Base-by-base conservation (phyloP, 1,140 invertebrate species). In the Drosophila pseudoobscura region DNA sequence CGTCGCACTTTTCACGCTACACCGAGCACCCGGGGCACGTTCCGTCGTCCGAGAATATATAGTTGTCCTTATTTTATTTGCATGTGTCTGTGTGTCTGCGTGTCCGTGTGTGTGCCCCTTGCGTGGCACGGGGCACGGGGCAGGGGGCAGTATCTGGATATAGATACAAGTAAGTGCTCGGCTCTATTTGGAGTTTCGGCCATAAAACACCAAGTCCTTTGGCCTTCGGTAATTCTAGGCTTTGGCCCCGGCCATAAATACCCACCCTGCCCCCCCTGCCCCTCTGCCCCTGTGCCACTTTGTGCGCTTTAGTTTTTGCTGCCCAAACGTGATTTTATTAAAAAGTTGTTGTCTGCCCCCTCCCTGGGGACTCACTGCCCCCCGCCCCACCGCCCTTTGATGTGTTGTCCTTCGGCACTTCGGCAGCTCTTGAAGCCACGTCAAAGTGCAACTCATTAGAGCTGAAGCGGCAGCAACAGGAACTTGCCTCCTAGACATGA, bases 361-460 rank as follows among this genome's bases (percentile, higher is more conserved):
- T 9, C 35, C 35, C 13, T 15, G 6, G 51, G 31, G 29, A 15
- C 6, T 22, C n/a, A 17, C 41, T 53, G 13, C 13, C 24, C 41
- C 17, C 35, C 4, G 17, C 17, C 17, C 17, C 17, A 17, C 17
- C 17, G 17, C 44, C 13, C 29, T 24, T 39, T 46, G 29, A 63
- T 55, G 60, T 44, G 60, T 44, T 29, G n/a, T 60, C 54, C 68
- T 69, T 60, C 56, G 80, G 65, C 78, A 77, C 74, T 84, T 79
- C 53, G 54, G 66, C 43, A 56, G 57, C 61, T 68, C 78, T 87
- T 65, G 46, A 80, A 63, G 60, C 39, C 54, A 64, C 61, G 64
- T 78, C 75, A 82, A 87, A 87, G 82, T 87, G 82, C 78, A 87
- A 87, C 82, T 87, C 82, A 87, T 87, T 82, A 82, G 68, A 82